phyloP scores from a whole-genome alignment of 2,888 invertebrate species.

The Monoplex corrugatus region DNA sequence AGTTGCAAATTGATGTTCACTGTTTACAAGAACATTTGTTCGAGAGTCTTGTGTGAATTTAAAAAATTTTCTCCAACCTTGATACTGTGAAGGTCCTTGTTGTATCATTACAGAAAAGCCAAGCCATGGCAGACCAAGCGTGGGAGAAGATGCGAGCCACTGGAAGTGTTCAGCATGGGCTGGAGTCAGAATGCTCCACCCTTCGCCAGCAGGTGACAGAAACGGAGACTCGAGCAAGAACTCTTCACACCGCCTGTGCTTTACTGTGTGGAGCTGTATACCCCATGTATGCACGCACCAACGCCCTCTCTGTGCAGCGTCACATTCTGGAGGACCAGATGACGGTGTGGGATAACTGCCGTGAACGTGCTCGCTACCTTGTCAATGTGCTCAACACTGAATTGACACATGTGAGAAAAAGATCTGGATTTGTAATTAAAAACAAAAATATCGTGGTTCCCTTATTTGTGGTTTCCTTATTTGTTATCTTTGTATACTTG shows the following conservation, averaged over 20 bases:
- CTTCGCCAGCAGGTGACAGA: slow-evolving; percentile 70
- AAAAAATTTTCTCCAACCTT: too few species aligned
- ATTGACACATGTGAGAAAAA: slow-evolving; percentile 30
- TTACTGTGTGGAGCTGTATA: slow-evolving; percentile 78
- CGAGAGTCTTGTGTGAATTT: too few species aligned
- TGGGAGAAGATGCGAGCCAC: slow-evolving; percentile 78
- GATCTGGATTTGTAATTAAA: not conserved
- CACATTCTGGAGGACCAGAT: slow-evolving; percentile 74
- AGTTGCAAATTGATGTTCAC: too few species aligned
- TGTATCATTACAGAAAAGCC: slow-evolving; percentile 78
- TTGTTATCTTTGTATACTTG: too few species aligned
- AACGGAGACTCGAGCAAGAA: slow-evolving; percentile 65
- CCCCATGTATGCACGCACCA: slow-evolving; percentile 72
- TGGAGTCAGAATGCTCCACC: slow-evolving; percentile 76
- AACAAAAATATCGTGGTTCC: too few species aligned
- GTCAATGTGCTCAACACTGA: slow-evolving; percentile 59
- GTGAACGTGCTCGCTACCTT: slow-evolving; percentile 70
- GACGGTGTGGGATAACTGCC: slow-evolving; percentile 71
- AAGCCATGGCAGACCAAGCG: slow-evolving; percentile 78
- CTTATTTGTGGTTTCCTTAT: too few species aligned
- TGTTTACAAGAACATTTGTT: too few species aligned
- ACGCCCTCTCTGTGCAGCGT: slow-evolving; percentile 71
- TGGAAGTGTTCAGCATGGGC: slow-evolving; percentile 74
- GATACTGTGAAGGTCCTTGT: too few species aligned
- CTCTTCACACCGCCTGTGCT: slow-evolving; percentile 74